Evolutionary conservation across 2,888 invertebrate species (phyloP), one percentile per base, ranked within the genome.

Genomic region (Ellobium chinense): DNA sequence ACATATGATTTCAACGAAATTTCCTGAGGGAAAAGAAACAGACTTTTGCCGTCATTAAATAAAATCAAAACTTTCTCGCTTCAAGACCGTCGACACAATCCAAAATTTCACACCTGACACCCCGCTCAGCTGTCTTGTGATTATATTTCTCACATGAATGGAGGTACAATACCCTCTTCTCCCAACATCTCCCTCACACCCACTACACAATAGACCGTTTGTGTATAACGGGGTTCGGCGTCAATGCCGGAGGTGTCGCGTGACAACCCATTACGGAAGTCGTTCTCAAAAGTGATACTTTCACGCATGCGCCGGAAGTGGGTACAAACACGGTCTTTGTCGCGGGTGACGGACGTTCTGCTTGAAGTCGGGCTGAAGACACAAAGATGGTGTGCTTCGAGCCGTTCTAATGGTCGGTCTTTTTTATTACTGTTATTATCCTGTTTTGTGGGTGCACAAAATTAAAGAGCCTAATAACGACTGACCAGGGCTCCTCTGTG

Each of bases 191-290:
- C 54, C 12, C 54, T 56, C 31, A n/a, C 27, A 29, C 12, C 21
- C 56, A 34, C 21, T 18, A 21, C 1, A 56, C 31, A 54, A 31
- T 21, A 31, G 70, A 21, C 9, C 34, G 5, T n/a, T 1, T 56
- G 34, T 34, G 21, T 34, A 2, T 21, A 5, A 70, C 29, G 1
- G 34, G 21, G n/a, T 27, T 14, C 29, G n/a, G 21, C 1, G 3
- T 4, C 7, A 46, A 46, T 46, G 1, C n/a, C 29, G 34, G 21
- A 56, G 74, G 74, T 63, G 74, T 74, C 74, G n/a, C 21, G 18
- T 74, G 62, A 74, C 74, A 63, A 63, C 39, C 29, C 63, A 63
- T 74, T 74, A 74, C 46, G 74, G 63, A 29, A 36, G 73, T 60
- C 37, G 21, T 46, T 34, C 7, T 29, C 29, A 29, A 36, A 62